A percentile compares a stretch with the other conserved stretches of the same genome.
phyloP scores from a whole-genome alignment of 2,888 invertebrate species.

The Oeneis ivallda region DNA sequence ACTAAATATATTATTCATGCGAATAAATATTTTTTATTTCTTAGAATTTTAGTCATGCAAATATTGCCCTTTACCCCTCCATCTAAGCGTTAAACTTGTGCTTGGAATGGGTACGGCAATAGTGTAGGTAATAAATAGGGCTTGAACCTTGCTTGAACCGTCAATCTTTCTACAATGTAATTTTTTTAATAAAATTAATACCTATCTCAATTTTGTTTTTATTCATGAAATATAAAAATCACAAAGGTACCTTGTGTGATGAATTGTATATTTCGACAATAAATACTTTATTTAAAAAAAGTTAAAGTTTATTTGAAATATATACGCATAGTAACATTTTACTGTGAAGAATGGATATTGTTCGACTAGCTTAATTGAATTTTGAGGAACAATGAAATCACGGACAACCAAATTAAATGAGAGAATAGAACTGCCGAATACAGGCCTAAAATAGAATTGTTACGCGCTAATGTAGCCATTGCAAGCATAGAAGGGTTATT shows the following conservation, averaged over 20 bases:
- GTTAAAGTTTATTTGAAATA: neutral
- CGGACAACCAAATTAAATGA: conserved; percentile 26
- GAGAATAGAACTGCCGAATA: conserved; percentile 19
- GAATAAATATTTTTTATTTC: too few relatives aligned
- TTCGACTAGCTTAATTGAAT: conserved; percentile 20
- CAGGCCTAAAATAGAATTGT: conserved; percentile 35
- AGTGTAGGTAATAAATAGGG: too few relatives aligned
- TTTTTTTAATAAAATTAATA: too few relatives aligned
- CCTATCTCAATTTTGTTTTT: too few relatives aligned
- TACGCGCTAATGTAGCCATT: conserved; percentile 25
- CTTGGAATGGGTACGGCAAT: too few relatives aligned
- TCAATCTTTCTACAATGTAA: too few relatives aligned
- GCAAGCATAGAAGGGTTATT: conserved; percentile 29
- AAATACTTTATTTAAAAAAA: neutral
- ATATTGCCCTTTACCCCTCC: too few relatives aligned
- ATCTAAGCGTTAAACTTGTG: too few relatives aligned
- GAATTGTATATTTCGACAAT: neutral
- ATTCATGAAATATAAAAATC: too few relatives aligned
- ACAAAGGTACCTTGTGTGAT: neutral
- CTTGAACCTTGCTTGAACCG: too few relatives aligned
- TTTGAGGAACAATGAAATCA: conserved; percentile 19
- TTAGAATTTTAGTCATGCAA: too few relatives aligned
- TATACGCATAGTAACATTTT: conserved; percentile 1
- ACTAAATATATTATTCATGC: too few relatives aligned
- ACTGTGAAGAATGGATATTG: conserved; percentile 3